A percentile compares a stretch with the other conserved stretches of the same genome.
Conservation (phyloP, 1,140 invertebrate genomes). For the Drosophila subobscura region DNA sequence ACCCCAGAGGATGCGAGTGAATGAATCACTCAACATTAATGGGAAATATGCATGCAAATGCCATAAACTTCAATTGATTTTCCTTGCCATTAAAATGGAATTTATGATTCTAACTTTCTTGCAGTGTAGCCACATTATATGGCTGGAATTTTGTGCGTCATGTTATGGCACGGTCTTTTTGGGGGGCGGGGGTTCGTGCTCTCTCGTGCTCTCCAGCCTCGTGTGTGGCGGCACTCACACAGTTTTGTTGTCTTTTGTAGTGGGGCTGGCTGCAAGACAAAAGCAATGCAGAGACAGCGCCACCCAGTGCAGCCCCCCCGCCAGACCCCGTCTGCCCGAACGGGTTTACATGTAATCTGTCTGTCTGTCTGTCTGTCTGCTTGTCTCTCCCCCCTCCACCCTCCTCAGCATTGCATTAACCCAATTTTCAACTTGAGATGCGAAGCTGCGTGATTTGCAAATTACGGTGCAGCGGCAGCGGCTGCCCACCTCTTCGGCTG, state of each 20-base stretch:
- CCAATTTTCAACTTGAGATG: slow-evolving; percentile 79
- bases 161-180: slow-evolving; percentile 44
- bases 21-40: neutral
- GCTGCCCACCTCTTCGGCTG: neutral
- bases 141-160: slow-evolving; percentile 73
- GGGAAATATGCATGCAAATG: neutral
- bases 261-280: slow-evolving; percentile 62
- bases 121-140: slow-evolving; percentile 17
- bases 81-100: too few species aligned
- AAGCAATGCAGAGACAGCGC: slow-evolving; percentile 57
- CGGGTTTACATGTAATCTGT: slow-evolving; percentile 70
- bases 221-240: slow-evolving; percentile 64
- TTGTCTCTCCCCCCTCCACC: slow-evolving; percentile 16
- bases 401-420: slow-evolving; percentile 73
- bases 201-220: slow-evolving; percentile 11
- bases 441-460: slow-evolving; percentile 80
- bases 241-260: slow-evolving; percentile 79
- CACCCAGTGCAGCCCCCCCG: slow-evolving; percentile 24
- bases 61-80: too few species aligned
- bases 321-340: slow-evolving; percentile 14
- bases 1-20: neutral
- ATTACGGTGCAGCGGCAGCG: slow-evolving; percentile 42
- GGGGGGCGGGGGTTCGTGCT: slow-evolving; percentile 14
- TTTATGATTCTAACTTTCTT: slow-evolving; percentile 16
- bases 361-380: slow-evolving; percentile 20